These are phyloP conservation scores for Lutraria lutraria DNA, from an alignment of 2,888 invertebrate species.

Conservation along the genomic window DNA sequence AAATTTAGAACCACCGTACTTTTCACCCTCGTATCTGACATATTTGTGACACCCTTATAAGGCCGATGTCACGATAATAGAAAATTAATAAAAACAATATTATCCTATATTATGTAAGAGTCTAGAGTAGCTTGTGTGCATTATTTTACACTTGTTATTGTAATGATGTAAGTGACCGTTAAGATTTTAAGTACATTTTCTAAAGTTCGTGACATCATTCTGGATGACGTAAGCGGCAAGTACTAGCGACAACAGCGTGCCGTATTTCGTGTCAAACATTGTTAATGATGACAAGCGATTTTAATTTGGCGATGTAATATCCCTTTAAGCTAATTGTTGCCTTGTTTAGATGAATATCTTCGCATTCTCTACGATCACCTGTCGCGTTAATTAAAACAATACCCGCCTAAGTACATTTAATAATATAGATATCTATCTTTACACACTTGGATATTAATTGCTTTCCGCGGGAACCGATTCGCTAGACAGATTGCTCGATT, in stretches of 20 bases:
- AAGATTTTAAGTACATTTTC: background rate
- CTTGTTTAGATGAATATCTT: slow-evolving; percentile 46
- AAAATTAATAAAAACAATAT: no score
- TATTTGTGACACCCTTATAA: no score
- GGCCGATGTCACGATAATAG: no score
- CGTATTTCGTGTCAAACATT: slow-evolving; percentile 19
- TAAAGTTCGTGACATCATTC: background rate
- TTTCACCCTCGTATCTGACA: no score
- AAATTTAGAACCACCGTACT: no score
- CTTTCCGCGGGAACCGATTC: slow-evolving; percentile 22
- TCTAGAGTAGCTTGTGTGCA: no score
- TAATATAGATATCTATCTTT: slow-evolving; percentile 42
- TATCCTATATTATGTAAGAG: no score
- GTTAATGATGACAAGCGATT: slow-evolving; percentile 43
- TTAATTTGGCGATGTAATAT: slow-evolving; percentile 56
- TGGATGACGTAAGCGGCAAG: background rate
- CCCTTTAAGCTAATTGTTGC: slow-evolving; percentile 56
- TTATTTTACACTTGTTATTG: background rate
- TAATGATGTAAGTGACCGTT: background rate
- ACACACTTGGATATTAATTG: slow-evolving; percentile 28
- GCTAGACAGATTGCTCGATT: slow-evolving; percentile 19
- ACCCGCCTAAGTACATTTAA: slow-evolving; percentile 60
- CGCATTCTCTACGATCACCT: slow-evolving; percentile 58
- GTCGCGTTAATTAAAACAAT: slow-evolving; percentile 63
- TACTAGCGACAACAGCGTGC: slow-evolving; percentile 6